Evolutionary conservation across 2,888 invertebrate species (phyloP).

Genomic region (Heliconius sara): DNA sequence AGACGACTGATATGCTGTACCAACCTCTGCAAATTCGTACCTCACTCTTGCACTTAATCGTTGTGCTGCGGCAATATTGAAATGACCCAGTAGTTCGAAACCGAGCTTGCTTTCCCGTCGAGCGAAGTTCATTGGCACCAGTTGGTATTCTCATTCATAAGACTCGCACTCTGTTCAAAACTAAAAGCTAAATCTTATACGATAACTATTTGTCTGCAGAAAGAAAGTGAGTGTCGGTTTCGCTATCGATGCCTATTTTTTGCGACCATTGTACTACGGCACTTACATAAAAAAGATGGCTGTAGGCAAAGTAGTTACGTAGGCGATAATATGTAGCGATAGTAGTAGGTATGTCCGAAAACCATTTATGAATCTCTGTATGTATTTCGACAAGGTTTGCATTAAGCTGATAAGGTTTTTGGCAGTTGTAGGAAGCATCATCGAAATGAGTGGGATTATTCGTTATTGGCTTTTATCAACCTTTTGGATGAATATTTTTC

Average conservation of each 20-base stretch:
- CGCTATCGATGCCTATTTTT: constrained; percentile 68
- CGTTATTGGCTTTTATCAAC: constrained; percentile 26
- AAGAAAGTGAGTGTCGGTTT: constrained; percentile 71
- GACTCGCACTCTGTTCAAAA: constrained; percentile 58
- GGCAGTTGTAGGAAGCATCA: constrained; percentile 26
- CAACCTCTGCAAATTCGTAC: constrained; percentile 45
- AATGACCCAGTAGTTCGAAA: constrained; percentile 73
- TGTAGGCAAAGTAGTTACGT: constrained; percentile 3
- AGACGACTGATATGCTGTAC: not conserved
- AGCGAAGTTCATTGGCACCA: constrained; percentile 78
- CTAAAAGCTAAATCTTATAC: constrained; percentile 74
- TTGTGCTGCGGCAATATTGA: constrained; percentile 66
- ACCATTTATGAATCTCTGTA: constrained; percentile 29
- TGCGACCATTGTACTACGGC: constrained; percentile 47
- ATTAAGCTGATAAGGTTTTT: constrained; percentile 39
- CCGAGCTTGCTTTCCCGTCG: constrained; percentile 75
- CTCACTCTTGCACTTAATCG: constrained; percentile 51
- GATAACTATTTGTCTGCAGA: constrained; percentile 64
- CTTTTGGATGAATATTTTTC: not conserved
- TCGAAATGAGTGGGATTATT: constrained; percentile 16
- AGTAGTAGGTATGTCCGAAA: not conserved
- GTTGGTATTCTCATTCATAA: constrained; percentile 55
- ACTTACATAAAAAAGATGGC: constrained; percentile 16
- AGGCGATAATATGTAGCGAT: constrained; percentile 10
- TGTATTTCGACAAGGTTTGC: constrained; percentile 29